phyloP scores from a whole-genome alignment of 2,797 vertebrate genomes.

The Cercopithecus mitis region DNA sequence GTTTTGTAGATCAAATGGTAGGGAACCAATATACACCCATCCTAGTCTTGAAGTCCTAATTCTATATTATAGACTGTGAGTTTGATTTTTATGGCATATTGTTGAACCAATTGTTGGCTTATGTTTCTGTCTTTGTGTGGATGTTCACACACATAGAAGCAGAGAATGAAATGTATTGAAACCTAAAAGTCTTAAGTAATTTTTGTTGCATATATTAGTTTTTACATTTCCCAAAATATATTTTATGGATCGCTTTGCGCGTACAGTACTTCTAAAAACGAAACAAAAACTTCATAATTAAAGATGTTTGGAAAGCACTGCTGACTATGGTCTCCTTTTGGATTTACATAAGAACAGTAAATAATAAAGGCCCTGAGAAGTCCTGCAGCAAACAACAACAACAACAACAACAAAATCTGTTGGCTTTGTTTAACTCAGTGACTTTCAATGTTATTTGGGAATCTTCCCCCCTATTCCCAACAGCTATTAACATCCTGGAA shows the following conservation, averaged over 20 bases:
- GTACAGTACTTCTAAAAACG: not conserved
- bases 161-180: not conserved
- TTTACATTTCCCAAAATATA: not conserved
- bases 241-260: not conserved
- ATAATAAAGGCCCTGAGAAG: not conserved
- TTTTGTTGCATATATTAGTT: not conserved
- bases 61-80: not conserved
- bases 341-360: not conserved
- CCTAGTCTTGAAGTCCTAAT: not conserved
- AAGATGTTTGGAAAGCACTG: not conserved
- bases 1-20: not conserved
- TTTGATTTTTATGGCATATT: not conserved
- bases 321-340: not conserved
- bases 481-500: not conserved
- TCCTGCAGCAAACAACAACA: not conserved
- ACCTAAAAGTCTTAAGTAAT: not conserved
- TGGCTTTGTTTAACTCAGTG: not conserved
- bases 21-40: not conserved
- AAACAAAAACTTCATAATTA: not conserved
- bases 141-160: not conserved
- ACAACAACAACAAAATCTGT: not conserved
- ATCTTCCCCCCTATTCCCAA: not conserved
- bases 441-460: not conserved
- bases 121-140: not conserved
- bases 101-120: not conserved